A percentile compares a stretch with the other conserved stretches of the same genome.
Evolutionary conservation across 1,140 invertebrate genomes (phyloP).

Genomic region (Tribolium castaneum): DNA sequence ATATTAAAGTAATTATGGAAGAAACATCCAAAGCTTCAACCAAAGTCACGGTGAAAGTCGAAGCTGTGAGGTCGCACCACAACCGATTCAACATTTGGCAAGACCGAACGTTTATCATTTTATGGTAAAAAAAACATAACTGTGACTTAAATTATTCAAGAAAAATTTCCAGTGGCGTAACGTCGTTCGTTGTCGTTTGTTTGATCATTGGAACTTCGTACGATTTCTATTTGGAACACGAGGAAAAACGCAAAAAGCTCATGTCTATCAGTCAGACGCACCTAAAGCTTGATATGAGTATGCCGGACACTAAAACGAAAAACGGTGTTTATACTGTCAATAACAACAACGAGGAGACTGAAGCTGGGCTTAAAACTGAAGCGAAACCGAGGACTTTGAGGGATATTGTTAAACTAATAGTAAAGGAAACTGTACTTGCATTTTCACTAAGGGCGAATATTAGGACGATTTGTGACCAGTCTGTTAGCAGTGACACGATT

Average conservation of each 20-base stretch:
- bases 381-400: not conserved
- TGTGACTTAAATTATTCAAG: too few relatives aligned
- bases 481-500: slow-evolving; percentile 83
- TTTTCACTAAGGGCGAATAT: slow-evolving; percentile 83
- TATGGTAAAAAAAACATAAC: too few relatives aligned
- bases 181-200: slow-evolving; percentile 67
- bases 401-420: slow-evolving; percentile 53
- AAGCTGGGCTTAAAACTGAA: not conserved
- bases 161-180: slow-evolving; percentile 72
- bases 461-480: slow-evolving; percentile 80
- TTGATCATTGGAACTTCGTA: slow-evolving; percentile 73
- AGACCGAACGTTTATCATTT: slow-evolving; percentile 77
- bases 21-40: slow-evolving; percentile 65
- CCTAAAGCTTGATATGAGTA: slow-evolving; percentile 52
- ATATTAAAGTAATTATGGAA: slow-evolving; percentile 71
- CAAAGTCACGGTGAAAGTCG: slow-evolving; percentile 64
- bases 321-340: slow-evolving; percentile 59
- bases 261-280: slow-evolving; percentile 19
- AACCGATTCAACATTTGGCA: slow-evolving; percentile 73
- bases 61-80: slow-evolving; percentile 74
- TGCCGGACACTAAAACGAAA: slow-evolving; percentile 53
- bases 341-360: slow-evolving; percentile 31
- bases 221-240: slow-evolving; percentile 63
- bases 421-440: slow-evolving; percentile 76
- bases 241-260: slow-evolving; percentile 50